Percentiles rank a stretch among this genome's conserved stretches.
Evolutionary conservation across 2,888 invertebrate species (phyloP).

Genomic region (Lydus trimaculatus): DNA sequence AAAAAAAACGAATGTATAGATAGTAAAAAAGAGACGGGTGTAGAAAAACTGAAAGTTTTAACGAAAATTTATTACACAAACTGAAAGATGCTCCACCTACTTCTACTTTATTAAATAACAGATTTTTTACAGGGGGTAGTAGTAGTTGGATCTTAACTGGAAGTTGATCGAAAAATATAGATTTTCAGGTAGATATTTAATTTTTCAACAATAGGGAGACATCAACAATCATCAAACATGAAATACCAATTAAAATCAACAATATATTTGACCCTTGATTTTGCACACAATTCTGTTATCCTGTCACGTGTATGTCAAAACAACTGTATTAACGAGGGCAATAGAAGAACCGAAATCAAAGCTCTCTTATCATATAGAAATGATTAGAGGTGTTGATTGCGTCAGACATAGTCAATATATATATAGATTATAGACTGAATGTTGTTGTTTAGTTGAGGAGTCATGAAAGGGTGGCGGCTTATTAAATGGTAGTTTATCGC

Average conservation of each 20-base stretch:
- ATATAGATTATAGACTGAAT: constrained; percentile 26
- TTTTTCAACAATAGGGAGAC: background rate
- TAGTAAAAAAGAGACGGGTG: background rate
- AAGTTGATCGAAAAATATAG: background rate
- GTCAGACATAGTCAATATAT: constrained; percentile 23
- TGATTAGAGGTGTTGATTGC: constrained; percentile 31
- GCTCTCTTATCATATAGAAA: constrained; percentile 29
- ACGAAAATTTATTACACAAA: constrained; percentile 48
- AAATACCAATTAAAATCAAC: constrained; percentile 39
- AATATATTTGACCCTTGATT: constrained; percentile 22
- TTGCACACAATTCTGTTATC: constrained; percentile 23
- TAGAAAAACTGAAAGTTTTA: constrained; percentile 48
- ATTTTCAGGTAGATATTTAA: background rate
- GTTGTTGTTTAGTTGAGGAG: constrained; percentile 10
- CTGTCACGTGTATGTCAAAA: constrained; percentile 40
- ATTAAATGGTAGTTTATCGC: background rate
- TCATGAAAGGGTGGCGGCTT: constrained; percentile 8
- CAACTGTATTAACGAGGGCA: constrained; percentile 45
- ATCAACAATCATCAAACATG: background rate
- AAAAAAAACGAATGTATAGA: background rate
- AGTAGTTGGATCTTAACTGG: background rate
- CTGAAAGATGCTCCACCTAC: constrained; percentile 50
- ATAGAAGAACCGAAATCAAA: constrained; percentile 39
- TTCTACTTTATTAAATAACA: constrained; percentile 11
- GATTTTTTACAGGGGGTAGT: background rate